Base-by-base conservation (phyloP, 2,888 invertebrate genomes). In the Adelognathus sp. region DNA sequence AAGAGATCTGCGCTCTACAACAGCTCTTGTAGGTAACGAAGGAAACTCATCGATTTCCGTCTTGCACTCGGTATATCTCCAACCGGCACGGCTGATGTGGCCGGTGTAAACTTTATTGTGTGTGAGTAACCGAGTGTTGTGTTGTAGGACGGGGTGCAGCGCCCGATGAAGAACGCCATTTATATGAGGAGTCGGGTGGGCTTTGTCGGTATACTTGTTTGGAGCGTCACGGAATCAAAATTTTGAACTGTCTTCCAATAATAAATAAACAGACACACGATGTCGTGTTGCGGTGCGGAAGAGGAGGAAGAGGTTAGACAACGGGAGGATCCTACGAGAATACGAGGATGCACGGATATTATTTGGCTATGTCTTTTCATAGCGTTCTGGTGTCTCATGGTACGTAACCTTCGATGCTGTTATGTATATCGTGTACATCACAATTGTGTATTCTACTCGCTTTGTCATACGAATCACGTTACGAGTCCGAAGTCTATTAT, bases 361-460 rank as follows among this genome's bases (percentile, higher is more conserved):
- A 93, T 96, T 83, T 97, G 96, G 96, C 93, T 97, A 46, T 93
- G 95, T 88, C 92, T 96, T 87, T 97, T 96, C 89, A 93, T 97
- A 83, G 89, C 95, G 69, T 97, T 97, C 92, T 97, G 96, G 96
- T 94, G 96, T 89, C 92, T 97, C 83, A 95, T 97, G 97, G 97
- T 97, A 93, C 67, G 74, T 84, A 84, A 78, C 66, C 63, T 81
- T 64, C 21, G 21, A 33, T 5, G 61, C 56, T 56, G 7, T 60
- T 4, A 61, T 41, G 3, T 39, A 50, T 14, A 1, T 61, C 14
- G 33, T 24, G 24, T 46, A 21, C 29, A 67, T 63, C 36, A 44
- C 36, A 56, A 73, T 31, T 11, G 16, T 50, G 54, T 46, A 54
- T 69, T 74, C 6, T 60, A 4, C 2, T 36, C 41, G 29, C 7